Evolutionary conservation across 2,797 vertebrate species (phyloP).

Genomic region (Syndactyla subalaris): DNA sequence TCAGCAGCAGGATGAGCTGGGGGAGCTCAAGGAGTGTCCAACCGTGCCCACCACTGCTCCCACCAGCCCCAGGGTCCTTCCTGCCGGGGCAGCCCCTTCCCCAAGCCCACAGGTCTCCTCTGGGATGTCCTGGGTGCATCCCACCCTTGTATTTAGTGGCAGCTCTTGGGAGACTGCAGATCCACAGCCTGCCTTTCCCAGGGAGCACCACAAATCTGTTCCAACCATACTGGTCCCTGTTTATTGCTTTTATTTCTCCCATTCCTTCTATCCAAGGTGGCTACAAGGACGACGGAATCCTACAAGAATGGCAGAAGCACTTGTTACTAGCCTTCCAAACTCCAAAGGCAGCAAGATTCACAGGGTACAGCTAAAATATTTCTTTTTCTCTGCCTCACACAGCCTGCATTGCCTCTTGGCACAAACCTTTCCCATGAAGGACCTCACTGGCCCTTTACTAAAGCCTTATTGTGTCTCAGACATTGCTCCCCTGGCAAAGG

Average conservation of each 20-base stretch:
- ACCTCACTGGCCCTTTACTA: neutral
- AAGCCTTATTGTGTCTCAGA: neutral
- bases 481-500: neutral
- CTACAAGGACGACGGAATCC: neutral
- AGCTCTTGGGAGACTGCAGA: neutral
- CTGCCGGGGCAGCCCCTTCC: neutral
- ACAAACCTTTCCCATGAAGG: neutral
- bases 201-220: neutral
- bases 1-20: neutral
- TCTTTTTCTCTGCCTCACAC: neutral
- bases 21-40: rapidly evolving
- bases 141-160: neutral
- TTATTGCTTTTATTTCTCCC: neutral
- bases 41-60: neutral
- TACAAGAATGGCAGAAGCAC: neutral
- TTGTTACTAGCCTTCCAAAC: neutral
- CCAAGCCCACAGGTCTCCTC: neutral
- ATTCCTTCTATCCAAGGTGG: neutral
- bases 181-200: neutral
- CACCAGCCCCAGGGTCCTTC: neutral
- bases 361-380: neutral
- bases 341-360: neutral
- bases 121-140: neutral
- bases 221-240: rapidly evolving
- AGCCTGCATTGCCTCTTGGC: neutral